Conservation (phyloP, 2,797 vertebrate genomes). For the Peromyscus eremicus region DNA sequence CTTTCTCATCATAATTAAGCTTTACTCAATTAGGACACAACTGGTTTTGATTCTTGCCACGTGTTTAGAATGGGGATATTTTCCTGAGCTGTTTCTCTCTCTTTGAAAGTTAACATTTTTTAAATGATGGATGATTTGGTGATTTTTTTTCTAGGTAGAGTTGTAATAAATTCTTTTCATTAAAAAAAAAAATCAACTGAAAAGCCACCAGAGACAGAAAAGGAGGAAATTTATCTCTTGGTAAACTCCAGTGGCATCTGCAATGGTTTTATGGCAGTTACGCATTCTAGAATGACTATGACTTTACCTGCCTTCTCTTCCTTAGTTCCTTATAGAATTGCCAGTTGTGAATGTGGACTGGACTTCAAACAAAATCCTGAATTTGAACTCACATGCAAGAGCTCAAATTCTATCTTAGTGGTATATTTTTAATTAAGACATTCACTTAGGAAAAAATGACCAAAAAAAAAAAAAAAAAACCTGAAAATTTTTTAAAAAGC, state of each 20-base stretch:
- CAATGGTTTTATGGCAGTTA: slow-evolving; percentile 89
- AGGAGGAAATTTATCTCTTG: slow-evolving; percentile 83
- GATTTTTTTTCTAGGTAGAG: slow-evolving; percentile 78
- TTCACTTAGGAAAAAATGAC: slow-evolving; percentile 82
- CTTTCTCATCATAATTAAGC: neutral
- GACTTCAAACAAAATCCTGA: slow-evolving; percentile 63
- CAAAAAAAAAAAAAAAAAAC: slow-evolving; percentile 80
- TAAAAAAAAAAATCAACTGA: slow-evolving; percentile 86
- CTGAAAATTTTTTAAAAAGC: neutral
- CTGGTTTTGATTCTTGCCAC: neutral
- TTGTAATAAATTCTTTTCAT: slow-evolving; percentile 86
- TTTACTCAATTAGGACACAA: neutral
- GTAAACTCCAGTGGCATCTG: slow-evolving; percentile 89
- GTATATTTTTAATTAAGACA: slow-evolving; percentile 63
- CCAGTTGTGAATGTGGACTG: slow-evolving; percentile 75
- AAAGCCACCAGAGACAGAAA: slow-evolving; percentile 86
- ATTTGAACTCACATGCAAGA: slow-evolving; percentile 44
- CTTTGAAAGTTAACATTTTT: slow-evolving; percentile 35
- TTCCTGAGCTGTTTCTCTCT: slow-evolving; percentile 24
- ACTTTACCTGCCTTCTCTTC: slow-evolving; percentile 88
- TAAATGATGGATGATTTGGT: neutral
- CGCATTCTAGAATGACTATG: slow-evolving; percentile 89
- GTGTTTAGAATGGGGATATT: slow-evolving; percentile 12
- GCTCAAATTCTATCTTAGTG: slow-evolving; percentile 74
- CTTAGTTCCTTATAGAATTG: slow-evolving; percentile 82